These are phyloP conservation scores for Lobophora halterata DNA, from an alignment of 2,888 invertebrate species.

Conservation along the genomic window DNA sequence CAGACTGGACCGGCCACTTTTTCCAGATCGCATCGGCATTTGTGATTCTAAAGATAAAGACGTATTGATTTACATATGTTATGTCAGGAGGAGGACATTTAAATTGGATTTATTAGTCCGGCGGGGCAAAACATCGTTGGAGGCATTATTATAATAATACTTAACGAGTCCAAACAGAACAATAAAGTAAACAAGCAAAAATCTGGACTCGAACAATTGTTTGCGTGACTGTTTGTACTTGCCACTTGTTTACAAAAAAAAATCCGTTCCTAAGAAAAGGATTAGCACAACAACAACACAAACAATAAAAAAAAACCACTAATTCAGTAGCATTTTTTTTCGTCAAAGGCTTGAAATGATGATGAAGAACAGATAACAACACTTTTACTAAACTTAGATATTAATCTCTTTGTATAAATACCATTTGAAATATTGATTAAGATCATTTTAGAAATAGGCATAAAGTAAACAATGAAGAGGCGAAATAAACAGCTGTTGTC, in stretches of 20 bases:
- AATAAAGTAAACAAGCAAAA: conserved; percentile 20
- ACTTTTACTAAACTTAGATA: conserved; percentile 53
- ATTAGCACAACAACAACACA: conserved; percentile 60
- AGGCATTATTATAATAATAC: conserved; percentile 49
- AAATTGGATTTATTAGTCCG: conserved; percentile 79
- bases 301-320: conserved; percentile 67
- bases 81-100: conserved; percentile 74
- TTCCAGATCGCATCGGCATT: conserved; percentile 66
- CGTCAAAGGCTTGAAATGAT: conserved; percentile 41
- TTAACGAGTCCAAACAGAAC: conserved; percentile 31
- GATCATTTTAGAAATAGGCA: conserved; percentile 29
- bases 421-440: conserved; percentile 40
- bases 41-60: conserved; percentile 78
- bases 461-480: conserved; percentile 16
- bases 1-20: conserved; percentile 61
- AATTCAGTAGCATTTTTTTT: conserved; percentile 56
- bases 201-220: conserved; percentile 5
- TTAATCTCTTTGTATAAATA: conserved; percentile 53
- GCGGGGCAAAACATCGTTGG: conserved; percentile 61
- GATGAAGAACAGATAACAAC: conserved; percentile 59
- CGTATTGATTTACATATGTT: conserved; percentile 79
- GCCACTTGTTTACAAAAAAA: too few species aligned
- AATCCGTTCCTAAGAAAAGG: conserved; percentile 60
- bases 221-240: conserved; percentile 15
- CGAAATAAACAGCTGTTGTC: conserved; percentile 25